Base-by-base conservation (phyloP, 2,797 vertebrate genomes). In the Corythornis leucogaster region DNA sequence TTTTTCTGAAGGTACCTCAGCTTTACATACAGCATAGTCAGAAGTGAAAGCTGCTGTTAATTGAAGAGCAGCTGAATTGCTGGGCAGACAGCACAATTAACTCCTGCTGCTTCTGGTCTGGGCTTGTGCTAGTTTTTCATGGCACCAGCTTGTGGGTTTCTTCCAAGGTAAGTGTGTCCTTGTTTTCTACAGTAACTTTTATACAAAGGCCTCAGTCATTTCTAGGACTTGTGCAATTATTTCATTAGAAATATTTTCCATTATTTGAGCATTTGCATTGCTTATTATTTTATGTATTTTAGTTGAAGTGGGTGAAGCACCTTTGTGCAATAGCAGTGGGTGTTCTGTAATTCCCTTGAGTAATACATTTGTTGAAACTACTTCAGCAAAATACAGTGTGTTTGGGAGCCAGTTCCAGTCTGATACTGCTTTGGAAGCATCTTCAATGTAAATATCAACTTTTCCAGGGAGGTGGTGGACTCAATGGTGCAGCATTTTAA, bases 401-500 rank as follows among this genome's bases (percentile, higher is more conserved):
- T 51, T 40, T 48, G 68, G 83, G 85, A 94, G n/a, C 66, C 45
- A 19, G 11, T 53, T 66, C 6, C 12, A 25, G 31, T 54, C 35
- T 74, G 45, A 35, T 69, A 15, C 57, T 71, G 63, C 78, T 83
- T 43, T 53, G 61, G 26, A 80, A 89, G 63, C 55, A 18, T 45
- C 51, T 84, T 82, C 80, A 91, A 5, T 88, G 55, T 74, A 38
- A 67, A 83, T 82, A 59, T 87, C 66, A 43, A 50, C 88, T 93
- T 97, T 87, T 96, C 59, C 91, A 99, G 99, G 97, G 99, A 99
- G 89, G 99, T 99, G 96, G 99, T 99, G 97, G 99, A 99, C 97
- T 98, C 99, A 91, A 99, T 99, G 99, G 99, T 99, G 95, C 99
- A 99, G 96, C 99, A 99, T 98, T 99, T 99, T 97, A 99, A 99